A percentile compares a stretch with the other conserved stretches of the same genome.
Conservation (phyloP, 2,797 vertebrate genomes). For the Nannoperca obscura region DNA sequence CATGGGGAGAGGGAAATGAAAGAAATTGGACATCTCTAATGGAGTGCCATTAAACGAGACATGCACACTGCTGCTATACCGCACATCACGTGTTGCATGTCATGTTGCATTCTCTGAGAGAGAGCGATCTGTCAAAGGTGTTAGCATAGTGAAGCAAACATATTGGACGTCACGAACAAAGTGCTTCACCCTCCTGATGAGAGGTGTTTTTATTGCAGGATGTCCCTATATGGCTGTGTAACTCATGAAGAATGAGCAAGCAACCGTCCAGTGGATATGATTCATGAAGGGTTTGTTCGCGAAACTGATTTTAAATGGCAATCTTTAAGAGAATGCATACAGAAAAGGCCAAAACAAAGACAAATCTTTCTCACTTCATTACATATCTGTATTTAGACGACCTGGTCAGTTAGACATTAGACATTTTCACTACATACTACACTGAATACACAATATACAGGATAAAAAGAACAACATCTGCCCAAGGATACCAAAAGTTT, state of each 20-base stretch:
- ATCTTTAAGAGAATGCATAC: background rate
- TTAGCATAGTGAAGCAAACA: slow-evolving; percentile 20
- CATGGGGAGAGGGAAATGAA: slow-evolving; percentile 44
- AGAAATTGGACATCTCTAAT: slow-evolving; percentile 46
- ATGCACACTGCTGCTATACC: background rate
- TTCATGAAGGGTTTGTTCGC: background rate
- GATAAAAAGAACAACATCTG: too few species aligned
- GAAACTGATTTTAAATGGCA: background rate
- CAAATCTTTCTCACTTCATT: background rate
- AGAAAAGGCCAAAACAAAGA: background rate
- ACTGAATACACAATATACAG: too few species aligned
- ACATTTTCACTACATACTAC: too few species aligned
- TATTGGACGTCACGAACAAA: slow-evolving; percentile 12
- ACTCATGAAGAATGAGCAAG: background rate
- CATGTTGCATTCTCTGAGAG: slow-evolving; percentile 9
- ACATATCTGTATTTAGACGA: background rate
- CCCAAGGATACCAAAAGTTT: background rate
- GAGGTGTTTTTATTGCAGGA: slow-evolving; percentile 38
- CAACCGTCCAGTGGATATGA: background rate
- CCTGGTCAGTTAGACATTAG: too few species aligned
- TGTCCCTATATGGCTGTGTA: slow-evolving; percentile 17
- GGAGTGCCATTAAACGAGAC: slow-evolving; percentile 32
- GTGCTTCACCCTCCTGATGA: slow-evolving; percentile 21
- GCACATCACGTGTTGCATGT: slow-evolving; percentile 25
- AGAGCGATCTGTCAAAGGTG: slow-evolving; percentile 7